Evolutionary conservation across 2,113 vertebrate genomes (phyloP), one percentile per base, ranked within the genome.

Genomic region (Hymenochirus boettgeri): DNA sequence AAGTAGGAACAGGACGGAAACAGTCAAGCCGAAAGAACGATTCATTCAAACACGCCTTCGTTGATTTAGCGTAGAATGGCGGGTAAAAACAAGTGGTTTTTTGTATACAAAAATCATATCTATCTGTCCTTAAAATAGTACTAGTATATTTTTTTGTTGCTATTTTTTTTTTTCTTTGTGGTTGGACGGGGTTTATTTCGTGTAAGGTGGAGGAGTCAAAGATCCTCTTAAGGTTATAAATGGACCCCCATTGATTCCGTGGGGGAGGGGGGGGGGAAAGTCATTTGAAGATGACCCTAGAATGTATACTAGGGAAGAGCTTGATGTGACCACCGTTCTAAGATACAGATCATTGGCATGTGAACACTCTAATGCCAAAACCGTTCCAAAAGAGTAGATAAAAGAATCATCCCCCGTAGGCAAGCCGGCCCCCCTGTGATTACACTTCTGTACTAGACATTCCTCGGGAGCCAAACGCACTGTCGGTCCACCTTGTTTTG

Each of bases 1-100:
- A 29, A 59, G 50, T 48, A 65, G n/a, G n/a, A 37, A 57, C 17
- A 3, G n/a, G n/a, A n/a, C n/a, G 45, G 27, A 37, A 67, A 67
- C 64, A 67, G 64, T 67, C 64, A 39, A 31, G 59, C 55, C 64
- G 55, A 67, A 42, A 66, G 13, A 58, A n/a, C n/a, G n/a, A 23
- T 58, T 17, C 12, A 52, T 58, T 62, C 13, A 29, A 18, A n/a
- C n/a, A 52, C 25, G 55, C 33, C n/a, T 29, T 17, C 37, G n/a
- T 5, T 33, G 11, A 57, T 7, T 35, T 17, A 13, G 9, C 18
- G 15, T 7, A 17, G 11, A 26, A 10, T 18, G 35, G 23, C 12
- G 13, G 18, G 57, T 23, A 10, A 23, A 7, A 23, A 18, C 19
- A 35, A n/a, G n/a, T n/a, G 25, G 10, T 35, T 9, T 11, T 3